A percentile compares a stretch with the other conserved stretches of the same genome.
These are phyloP conservation scores for Temnopleurus reevesii DNA, from an alignment of 53 echinoderm and acorn worm species.

Conservation along the genomic window DNA sequence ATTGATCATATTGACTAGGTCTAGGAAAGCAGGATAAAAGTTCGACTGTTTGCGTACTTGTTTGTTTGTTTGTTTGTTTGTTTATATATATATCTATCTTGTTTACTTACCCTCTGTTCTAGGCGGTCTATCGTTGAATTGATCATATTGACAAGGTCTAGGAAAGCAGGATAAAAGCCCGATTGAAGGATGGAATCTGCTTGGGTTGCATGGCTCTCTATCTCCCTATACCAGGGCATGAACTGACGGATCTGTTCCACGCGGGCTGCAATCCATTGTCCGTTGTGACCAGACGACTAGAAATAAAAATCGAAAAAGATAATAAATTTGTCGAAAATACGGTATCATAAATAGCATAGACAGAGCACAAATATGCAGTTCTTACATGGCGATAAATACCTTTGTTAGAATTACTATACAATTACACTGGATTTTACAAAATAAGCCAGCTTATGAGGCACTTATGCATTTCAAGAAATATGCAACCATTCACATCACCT, in stretches of 20 bases:
- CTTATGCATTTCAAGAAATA: too few relatives aligned
- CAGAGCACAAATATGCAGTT: neutral
- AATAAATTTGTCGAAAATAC: neutral
- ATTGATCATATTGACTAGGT: conserved; percentile 41
- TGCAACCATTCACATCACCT: too few relatives aligned
- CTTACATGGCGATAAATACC: neutral
- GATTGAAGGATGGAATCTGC: neutral
- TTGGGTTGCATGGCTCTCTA: conserved; percentile 3
- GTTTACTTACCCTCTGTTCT: conserved; percentile 38
- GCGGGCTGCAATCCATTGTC: conserved; percentile 47
- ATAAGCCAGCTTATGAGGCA: too few relatives aligned
- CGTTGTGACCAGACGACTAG: conserved; percentile 26
- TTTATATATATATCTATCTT: too few relatives aligned
- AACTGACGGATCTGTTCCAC: conserved; percentile 49
- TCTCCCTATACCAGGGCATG: conserved; percentile 39
- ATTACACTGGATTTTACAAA: too few relatives aligned
- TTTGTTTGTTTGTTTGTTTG: too few relatives aligned
- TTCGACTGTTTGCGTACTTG: too few relatives aligned
- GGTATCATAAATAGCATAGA: neutral
- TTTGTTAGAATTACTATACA: neutral
- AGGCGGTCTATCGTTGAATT: conserved; percentile 50
- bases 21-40: conserved; percentile 23
- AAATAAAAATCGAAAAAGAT: neutral
- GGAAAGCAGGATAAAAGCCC: conserved; percentile 24
- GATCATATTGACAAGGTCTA: conserved; percentile 30